Evolutionary conservation across 2,113 vertebrate species (phyloP).

Genomic region (Petrocephalus zakoni): DNA sequence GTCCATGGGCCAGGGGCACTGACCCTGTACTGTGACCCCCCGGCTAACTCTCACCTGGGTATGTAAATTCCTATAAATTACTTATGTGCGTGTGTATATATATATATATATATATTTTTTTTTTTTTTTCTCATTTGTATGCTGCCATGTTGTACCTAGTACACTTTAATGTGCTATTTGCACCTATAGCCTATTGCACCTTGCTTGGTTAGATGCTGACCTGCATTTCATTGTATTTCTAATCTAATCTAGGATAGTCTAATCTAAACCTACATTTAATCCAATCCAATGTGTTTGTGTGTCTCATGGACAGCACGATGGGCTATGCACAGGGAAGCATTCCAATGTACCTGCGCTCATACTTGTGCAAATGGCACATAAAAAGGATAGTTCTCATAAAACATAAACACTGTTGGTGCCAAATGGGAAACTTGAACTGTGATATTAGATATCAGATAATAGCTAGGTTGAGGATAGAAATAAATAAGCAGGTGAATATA

Average conservation of each 20-base stretch:
- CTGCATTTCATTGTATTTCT: too few relatives aligned
- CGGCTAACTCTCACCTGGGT: background rate
- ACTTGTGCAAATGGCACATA: background rate
- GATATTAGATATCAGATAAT: background rate
- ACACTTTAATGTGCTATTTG: too few relatives aligned
- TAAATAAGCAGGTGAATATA: background rate
- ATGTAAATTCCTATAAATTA: background rate
- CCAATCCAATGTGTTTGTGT: background rate
- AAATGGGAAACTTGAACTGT: background rate
- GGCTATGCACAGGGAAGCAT: background rate
- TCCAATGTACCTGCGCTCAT: background rate
- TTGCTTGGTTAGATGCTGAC: too few relatives aligned
- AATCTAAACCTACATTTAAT: too few relatives aligned
- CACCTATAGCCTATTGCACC: too few relatives aligned
- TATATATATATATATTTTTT: too few relatives aligned
- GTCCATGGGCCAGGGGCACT: background rate
- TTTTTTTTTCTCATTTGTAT: too few relatives aligned
- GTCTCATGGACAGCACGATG: background rate
- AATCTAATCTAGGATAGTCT: too few relatives aligned
- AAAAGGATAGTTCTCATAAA: background rate
- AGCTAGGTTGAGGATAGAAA: background rate
- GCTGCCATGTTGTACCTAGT: too few relatives aligned
- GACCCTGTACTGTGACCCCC: background rate
- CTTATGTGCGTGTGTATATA: too few relatives aligned
- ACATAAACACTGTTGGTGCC: background rate